Conservation (phyloP, 2,113 vertebrate genomes). For the Gnathonemus echidnorhynchus region DNA sequence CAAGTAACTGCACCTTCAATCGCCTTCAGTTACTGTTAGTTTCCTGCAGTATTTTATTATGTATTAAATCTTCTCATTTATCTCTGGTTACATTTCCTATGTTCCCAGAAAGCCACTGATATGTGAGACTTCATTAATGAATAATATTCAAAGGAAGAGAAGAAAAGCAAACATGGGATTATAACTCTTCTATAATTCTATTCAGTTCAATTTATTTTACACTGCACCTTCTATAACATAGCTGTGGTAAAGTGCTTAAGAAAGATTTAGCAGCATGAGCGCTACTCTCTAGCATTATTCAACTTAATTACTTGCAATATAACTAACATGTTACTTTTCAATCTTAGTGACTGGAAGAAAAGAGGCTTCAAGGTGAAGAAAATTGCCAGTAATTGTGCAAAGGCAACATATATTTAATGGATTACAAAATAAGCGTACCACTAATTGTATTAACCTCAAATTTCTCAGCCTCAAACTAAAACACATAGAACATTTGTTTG, state of each 20-base stretch:
- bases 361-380: neutral
- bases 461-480: neutral
- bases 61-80: conserved; percentile 2
- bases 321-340: neutral
- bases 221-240: neutral
- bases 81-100: neutral
- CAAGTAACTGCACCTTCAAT: neutral
- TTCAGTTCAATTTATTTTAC: neutral
- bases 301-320: neutral
- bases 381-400: neutral
- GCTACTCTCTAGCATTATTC: neutral
- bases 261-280: neutral
- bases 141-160: neutral
- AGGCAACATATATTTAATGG: neutral
- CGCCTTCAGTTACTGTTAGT: neutral
- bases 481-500: neutral
- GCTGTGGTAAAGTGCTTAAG: neutral
- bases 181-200: neutral
- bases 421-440: neutral
- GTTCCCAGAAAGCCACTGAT: neutral
- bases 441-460: neutral
- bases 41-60: neutral
- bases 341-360: neutral
- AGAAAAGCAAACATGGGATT: neutral
- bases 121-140: conserved; percentile 3